phyloP scores from a whole-genome alignment of 2,888 invertebrate species.

The Cheilosia variabilis region DNA sequence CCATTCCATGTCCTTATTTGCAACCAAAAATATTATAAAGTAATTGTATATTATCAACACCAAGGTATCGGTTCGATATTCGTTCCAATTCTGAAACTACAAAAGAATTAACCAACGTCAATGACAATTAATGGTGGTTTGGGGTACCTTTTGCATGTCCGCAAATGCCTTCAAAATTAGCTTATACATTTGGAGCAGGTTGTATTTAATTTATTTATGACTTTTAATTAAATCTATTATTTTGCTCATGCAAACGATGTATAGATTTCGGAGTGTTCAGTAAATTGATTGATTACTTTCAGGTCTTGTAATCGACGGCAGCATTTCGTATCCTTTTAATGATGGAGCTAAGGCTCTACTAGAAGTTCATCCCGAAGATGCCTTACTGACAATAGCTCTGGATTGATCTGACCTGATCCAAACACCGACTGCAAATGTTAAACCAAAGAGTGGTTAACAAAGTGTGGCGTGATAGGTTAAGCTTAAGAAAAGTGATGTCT shows the following conservation, averaged over 20 bases:
- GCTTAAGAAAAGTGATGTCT: constrained; percentile 54
- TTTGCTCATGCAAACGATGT: background rate
- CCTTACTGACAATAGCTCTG: constrained; percentile 89
- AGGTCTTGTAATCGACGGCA: constrained; percentile 97
- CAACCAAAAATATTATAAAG: constrained; percentile 76
- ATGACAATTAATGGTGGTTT: no score
- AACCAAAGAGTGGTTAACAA: constrained; percentile 37
- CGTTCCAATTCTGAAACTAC: constrained; percentile 43
- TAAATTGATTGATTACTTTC: constrained; percentile 51
- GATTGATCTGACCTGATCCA: constrained; percentile 78
- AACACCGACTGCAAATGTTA: constrained; percentile 23
- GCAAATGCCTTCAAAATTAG: background rate
- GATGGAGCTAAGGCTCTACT: constrained; percentile 94
- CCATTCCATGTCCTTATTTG: constrained; percentile 77
- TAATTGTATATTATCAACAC: constrained; percentile 77
- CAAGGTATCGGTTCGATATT: constrained; percentile 76
- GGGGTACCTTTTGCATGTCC: constrained; percentile 26
- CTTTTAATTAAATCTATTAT: background rate
- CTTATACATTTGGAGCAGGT: background rate
- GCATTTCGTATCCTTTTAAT: constrained; percentile 96
- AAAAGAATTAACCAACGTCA: background rate
- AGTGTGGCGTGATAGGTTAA: constrained; percentile 54
- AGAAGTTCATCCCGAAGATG: constrained; percentile 93
- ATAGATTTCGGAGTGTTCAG: constrained; percentile 5
- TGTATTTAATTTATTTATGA: constrained; percentile 1